Base-by-base conservation (phyloP, 2,888 invertebrate genomes). In the Proisotoma minuta region DNA sequence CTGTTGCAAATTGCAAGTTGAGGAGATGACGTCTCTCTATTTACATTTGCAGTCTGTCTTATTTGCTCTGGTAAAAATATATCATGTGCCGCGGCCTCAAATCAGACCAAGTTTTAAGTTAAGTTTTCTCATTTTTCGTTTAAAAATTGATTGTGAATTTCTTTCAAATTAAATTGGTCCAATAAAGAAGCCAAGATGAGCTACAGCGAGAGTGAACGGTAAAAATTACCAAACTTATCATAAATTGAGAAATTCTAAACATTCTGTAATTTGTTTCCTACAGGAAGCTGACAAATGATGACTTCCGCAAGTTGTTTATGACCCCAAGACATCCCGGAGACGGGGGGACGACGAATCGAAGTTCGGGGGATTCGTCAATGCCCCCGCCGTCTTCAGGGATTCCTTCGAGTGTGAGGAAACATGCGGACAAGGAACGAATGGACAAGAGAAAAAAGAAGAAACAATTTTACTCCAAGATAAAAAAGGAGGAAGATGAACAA, bases 221-320 rank as follows among this genome's bases (percentile, higher is more conserved):
- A 26, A n/a, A 2, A 18, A 52, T 28, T 3, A 10, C 20, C 26
- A 28, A 27, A 27, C 28, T 27, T 39, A 8, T 10, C 43, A 5
- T 56, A 28, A 20, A 15, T 20, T 57, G 27, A 8, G 15, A 34
- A 10, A 34, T 34, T 34, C 34, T 15, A 34, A 34, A 10, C 34
- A 10, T 34, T 34, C 15, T 10, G 8, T 34, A 34, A 34, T 34
- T 34, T 15, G 39, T 5, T 22, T 50, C 12, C 47, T 48, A 15
- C 54, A 72, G 71, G 57, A 74, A 65, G 10, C 82, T 98, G 59
- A 96, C 96, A 8, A 98, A 98, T 82, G 97, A 94, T 77, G 98
- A 98, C 80, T 98, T 98, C 77, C 85, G 97, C 59, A 95, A 94
- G 77, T 81, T 98, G 57, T 80, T 98, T 71, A 96, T 96, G 89